Evolutionary conservation across 1,140 invertebrate species (phyloP), one percentile per base, ranked within the genome.

Genomic region (Maconellicoccus hirsutus): DNA sequence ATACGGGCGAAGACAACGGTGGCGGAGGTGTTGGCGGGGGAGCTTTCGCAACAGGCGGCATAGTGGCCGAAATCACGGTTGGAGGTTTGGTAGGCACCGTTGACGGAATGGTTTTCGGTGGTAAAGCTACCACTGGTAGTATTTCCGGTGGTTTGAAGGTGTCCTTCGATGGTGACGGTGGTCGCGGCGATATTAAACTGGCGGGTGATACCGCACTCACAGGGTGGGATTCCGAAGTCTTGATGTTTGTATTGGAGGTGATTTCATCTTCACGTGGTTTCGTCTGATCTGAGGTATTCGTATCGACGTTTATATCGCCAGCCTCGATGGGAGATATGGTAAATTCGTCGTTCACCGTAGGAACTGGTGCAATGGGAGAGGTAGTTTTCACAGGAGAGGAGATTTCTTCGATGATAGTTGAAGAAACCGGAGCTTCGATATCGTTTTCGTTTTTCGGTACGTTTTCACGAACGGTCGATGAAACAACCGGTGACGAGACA

Each of bases 21-120:
- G 74, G 74, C 8, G 76, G 75, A 16, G 78, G 78, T 26, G 81
- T 80, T 7, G 79, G 79, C 7, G 77, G 79, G 10, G 78, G 73
- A 1, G 77, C 63, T 8, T 77, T 75, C 8, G 75, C 73, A 21
- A 76, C 75, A 23, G 75, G 71, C 16, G 70, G 69, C 52, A 26
- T 69, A 52, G 42, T 33, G 19, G n/a, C 25, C 59, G 12, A 0
- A 4, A 14, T 1, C 38, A 26, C 22, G 19, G 70, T 19, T 38
- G 29, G 52, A 1, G 26, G 70, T 21, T 59, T 27, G 27, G 63
- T 19, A 19, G 14, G 59, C 21, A 61, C 7, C 59, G 59, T 6
- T 16, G 59, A 19, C n/a, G 21, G 59, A 61, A 22, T 61, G n/a
- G 59, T 22, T 61, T 8, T 66, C 25, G 61, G 10, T 23, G 61